A percentile compares a stretch with the other conserved stretches of the same genome.
Evolutionary conservation across 2,797 vertebrate species (phyloP).

Genomic region (Choloepus didactylus): DNA sequence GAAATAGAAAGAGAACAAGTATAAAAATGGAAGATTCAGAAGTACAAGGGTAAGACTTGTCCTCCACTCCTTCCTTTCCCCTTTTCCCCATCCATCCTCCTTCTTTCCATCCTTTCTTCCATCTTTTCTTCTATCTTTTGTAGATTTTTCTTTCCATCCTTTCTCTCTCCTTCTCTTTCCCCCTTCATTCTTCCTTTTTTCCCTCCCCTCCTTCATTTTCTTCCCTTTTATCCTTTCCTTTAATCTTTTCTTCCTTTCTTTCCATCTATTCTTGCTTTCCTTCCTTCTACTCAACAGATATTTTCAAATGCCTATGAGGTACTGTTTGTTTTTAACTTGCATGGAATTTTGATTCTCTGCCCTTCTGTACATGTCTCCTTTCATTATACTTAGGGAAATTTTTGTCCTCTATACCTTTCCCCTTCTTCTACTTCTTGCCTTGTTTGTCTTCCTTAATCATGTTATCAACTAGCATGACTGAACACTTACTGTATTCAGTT

Average conservation of each 20-base stretch:
- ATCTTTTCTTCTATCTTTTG: not conserved
- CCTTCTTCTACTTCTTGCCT: not conserved
- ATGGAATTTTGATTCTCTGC: not conserved
- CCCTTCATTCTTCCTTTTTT: too few species aligned
- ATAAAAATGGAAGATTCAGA: constrained; percentile 80
- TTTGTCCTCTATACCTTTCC: not conserved
- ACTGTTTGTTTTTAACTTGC: not conserved
- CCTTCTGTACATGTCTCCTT: rapidly evolving
- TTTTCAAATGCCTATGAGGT: not conserved
- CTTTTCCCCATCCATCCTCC: too few species aligned
- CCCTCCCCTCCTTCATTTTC: too few species aligned
- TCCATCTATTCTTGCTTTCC: not conserved
- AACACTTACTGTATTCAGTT: not conserved
- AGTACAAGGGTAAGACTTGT: constrained; percentile 70
- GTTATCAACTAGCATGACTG: not conserved
- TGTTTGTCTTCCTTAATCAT: not conserved
- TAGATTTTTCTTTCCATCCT: too few species aligned
- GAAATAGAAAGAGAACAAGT: not conserved
- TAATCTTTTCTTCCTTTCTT: not conserved
- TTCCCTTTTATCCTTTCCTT: not conserved
- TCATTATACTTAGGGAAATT: rapidly evolving
- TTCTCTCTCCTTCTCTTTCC: too few species aligned
- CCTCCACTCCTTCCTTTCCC: not conserved
- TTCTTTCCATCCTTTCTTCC: not conserved
- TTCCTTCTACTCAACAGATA: not conserved